A percentile compares a stretch with the other conserved stretches of the same genome.
phyloP scores from a whole-genome alignment of 2,113 vertebrate genomes.

The Spermophilus dauricus region DNA sequence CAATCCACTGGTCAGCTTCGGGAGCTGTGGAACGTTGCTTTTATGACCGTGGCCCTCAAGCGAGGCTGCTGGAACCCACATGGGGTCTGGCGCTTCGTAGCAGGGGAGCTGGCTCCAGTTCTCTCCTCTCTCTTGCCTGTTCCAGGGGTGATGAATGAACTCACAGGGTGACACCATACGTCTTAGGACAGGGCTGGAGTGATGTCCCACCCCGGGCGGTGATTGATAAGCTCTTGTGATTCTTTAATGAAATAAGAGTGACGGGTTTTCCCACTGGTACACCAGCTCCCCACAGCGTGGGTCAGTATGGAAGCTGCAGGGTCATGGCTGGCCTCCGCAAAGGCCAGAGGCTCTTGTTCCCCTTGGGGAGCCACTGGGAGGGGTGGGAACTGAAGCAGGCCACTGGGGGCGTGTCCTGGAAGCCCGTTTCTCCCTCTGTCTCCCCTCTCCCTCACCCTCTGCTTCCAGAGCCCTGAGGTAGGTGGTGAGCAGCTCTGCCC shows the following conservation, averaged over 20 bases:
- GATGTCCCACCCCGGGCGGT: accelerated
- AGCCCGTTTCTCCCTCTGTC: too few relatives aligned
- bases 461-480: neutral
- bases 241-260: neutral
- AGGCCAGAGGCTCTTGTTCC: neutral
- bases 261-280: neutral
- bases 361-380: neutral
- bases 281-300: neutral
- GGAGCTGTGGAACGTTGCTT: accelerated
- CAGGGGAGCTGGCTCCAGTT: neutral
- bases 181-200: neutral
- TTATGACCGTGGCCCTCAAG: neutral
- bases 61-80: neutral
- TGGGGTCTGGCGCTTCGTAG: accelerated
- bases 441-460: neutral
- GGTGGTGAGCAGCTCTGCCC: too few relatives aligned
- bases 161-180: accelerated
- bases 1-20: neutral
- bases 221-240: neutral
- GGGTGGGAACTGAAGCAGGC: too few relatives aligned
- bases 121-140: accelerated
- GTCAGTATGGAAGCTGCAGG: accelerated
- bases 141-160: neutral
- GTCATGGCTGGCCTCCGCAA: neutral
- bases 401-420: neutral